Evolutionary conservation across 2,113 vertebrate species (phyloP).

Genomic region (Ochotona princeps): DNA sequence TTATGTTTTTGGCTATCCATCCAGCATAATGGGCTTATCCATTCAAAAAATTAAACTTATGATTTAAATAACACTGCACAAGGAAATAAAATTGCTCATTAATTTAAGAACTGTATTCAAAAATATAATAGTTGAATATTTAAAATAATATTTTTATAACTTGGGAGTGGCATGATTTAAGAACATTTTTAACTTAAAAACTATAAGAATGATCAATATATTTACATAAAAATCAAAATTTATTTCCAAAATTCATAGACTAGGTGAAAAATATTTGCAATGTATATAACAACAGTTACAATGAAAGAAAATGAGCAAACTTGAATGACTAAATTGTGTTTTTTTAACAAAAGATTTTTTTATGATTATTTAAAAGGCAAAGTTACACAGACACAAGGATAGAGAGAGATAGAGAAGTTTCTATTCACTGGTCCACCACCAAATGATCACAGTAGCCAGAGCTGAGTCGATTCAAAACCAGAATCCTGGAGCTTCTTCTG

Average conservation of each 20-base stretch:
- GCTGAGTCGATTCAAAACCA: too few species aligned
- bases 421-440: too few species aligned
- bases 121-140: background rate
- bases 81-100: conserved; percentile 22
- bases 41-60: conserved; percentile 18
- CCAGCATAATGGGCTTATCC: background rate
- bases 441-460: too few species aligned
- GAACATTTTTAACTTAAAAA: background rate
- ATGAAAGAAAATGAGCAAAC: conserved; percentile 20
- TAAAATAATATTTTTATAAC: background rate
- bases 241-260: background rate
- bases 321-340: background rate
- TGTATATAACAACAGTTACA: background rate
- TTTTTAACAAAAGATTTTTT: too few species aligned
- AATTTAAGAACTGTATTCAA: background rate
- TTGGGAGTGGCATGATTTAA: background rate
- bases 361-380: too few species aligned
- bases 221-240: conserved; percentile 20
- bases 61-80: background rate
- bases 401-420: too few species aligned
- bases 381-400: too few species aligned
- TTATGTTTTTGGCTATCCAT: background rate
- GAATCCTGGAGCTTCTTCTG: too few species aligned
- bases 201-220: background rate
- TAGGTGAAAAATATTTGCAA: conserved; percentile 6